These are phyloP conservation scores for Solenopsis invicta DNA, from an alignment of 1,140 invertebrate species.

Conservation along the genomic window DNA sequence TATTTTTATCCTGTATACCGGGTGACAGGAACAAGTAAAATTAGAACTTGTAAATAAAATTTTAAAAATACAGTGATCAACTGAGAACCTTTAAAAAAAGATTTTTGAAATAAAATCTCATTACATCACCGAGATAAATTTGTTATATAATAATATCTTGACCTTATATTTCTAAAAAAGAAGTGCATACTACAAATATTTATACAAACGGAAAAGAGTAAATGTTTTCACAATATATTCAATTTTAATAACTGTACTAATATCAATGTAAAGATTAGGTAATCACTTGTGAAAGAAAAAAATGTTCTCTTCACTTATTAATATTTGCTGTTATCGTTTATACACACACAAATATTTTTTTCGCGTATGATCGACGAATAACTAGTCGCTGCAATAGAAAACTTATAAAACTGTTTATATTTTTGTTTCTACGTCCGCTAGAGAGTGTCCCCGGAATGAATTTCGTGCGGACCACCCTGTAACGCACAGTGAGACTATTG, in stretches of 20 bases:
- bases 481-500: conserved; percentile 38
- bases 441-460: not conserved
- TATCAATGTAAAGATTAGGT: not conserved
- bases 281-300: not conserved
- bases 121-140: not conserved
- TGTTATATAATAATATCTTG: not conserved
- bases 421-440: not conserved
- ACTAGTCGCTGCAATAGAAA: not conserved
- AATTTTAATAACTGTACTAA: conserved; percentile 1
- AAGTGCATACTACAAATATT: not conserved
- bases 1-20: conserved; percentile 33
- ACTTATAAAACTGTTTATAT: not conserved
- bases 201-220: not conserved
- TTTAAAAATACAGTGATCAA: not conserved
- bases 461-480: conserved; percentile 12
- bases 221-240: not conserved
- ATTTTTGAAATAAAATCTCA: not conserved
- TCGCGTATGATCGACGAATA: not conserved
- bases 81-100: not conserved
- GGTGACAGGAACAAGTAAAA: conserved; percentile 45
- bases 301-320: not conserved
- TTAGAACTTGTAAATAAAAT: not conserved
- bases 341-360: conserved; percentile 1
- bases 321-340: not conserved
- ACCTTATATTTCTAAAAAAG: not conserved